Percentiles rank a stretch among this genome's conserved stretches.
Evolutionary conservation across 2,113 vertebrate genomes (phyloP).

Genomic region (Mus pahari): DNA sequence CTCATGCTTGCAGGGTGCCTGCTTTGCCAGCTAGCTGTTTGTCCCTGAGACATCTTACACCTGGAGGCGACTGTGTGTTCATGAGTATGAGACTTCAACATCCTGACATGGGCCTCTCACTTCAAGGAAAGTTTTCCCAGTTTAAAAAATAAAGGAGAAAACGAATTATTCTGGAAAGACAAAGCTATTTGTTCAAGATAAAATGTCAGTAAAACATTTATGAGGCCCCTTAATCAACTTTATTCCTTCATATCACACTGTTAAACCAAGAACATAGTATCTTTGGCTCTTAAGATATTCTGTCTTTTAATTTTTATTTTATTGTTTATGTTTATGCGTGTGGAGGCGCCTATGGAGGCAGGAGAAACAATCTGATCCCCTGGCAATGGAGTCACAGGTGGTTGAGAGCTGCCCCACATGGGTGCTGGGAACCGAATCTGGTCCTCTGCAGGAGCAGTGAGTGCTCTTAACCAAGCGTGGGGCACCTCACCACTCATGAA

Average conservation of each 20-base stretch:
- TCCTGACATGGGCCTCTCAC: background rate
- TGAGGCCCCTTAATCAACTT: background rate
- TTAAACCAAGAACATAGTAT: background rate
- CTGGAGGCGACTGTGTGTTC: no score
- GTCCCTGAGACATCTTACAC: background rate
- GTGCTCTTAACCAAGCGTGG: no score
- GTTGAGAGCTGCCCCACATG: background rate
- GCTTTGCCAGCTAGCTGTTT: background rate
- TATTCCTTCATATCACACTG: background rate
- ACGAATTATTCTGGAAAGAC: background rate
- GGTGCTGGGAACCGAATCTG: background rate
- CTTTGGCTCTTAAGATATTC: background rate
- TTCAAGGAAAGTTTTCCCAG: background rate
- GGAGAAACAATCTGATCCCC: background rate
- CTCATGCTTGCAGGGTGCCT: background rate
- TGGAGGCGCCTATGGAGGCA: background rate
- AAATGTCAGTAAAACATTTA: background rate
- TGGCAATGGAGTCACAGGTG: background rate
- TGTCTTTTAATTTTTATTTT: background rate
- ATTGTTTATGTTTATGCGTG: background rate
- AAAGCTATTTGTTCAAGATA: background rate
- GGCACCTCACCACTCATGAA: background rate
- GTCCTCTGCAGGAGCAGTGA: no score
- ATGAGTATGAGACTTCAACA: background rate
- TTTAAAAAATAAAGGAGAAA: background rate